Conservation (phyloP, 2,888 invertebrate species). For the Nasonia oneida region DNA sequence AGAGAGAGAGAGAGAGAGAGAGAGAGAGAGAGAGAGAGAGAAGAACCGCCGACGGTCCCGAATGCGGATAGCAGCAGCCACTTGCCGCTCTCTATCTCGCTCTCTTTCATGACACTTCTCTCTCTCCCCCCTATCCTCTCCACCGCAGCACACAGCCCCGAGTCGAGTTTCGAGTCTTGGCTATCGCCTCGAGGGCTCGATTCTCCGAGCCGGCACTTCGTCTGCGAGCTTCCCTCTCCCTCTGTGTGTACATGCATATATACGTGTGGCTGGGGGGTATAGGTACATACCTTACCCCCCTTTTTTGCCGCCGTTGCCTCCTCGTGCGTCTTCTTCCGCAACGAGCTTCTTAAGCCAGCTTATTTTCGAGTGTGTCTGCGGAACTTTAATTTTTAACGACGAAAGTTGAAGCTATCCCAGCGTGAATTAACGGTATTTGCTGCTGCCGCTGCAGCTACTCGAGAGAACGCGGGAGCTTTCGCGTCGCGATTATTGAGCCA, state of each 20-base stretch:
- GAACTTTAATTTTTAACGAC: slow-evolving; percentile 51
- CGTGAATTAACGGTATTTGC: slow-evolving; percentile 52
- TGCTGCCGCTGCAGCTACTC: background rate
- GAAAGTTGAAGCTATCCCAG: slow-evolving; percentile 41
- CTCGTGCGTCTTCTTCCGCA: slow-evolving; percentile 27
- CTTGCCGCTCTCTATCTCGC: slow-evolving; percentile 31
- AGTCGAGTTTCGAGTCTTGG: slow-evolving; percentile 43
- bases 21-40: too few relatives aligned
- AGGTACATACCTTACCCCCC: background rate
- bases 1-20: background rate
- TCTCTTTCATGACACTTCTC: slow-evolving; percentile 35
- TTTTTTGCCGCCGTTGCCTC: background rate
- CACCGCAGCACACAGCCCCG: slow-evolving; percentile 24
- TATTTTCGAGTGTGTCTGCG: slow-evolving; percentile 32
- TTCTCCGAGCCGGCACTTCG: slow-evolving; percentile 23
- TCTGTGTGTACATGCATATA: background rate
- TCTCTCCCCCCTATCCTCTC: background rate
- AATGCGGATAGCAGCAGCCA: slow-evolving; percentile 44
- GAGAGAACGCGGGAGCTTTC: background rate
- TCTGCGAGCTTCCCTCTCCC: background rate
- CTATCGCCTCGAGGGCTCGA: slow-evolving; percentile 45
- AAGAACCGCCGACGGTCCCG: slow-evolving; percentile 21
- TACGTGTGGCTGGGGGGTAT: background rate
- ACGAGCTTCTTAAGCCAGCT: slow-evolving; percentile 56
- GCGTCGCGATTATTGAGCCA: background rate